These are phyloP conservation scores for Aptenodytes patagonicus DNA, from an alignment of 2,113 vertebrate genomes.

Conservation along the genomic window DNA sequence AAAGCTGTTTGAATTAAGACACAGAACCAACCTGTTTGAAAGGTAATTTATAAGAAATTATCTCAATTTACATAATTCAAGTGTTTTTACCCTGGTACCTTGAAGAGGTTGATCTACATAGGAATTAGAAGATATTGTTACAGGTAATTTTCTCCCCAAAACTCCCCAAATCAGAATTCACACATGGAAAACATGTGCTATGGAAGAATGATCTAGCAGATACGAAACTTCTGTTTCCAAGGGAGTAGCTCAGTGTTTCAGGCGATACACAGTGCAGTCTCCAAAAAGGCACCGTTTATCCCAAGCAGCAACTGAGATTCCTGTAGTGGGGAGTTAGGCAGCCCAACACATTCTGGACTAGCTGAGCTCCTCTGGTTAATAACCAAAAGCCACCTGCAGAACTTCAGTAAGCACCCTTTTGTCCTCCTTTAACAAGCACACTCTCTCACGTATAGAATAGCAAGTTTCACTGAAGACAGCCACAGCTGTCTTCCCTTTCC, in stretches of 20 bases:
- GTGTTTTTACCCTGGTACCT: slow-evolving; percentile 19
- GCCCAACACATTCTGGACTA: slow-evolving; percentile 68
- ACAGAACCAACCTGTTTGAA: slow-evolving; percentile 46
- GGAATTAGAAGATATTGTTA: slow-evolving; percentile 38
- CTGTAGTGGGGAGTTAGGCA: slow-evolving; percentile 63
- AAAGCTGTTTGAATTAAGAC: slow-evolving; percentile 62
- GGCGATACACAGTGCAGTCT: neutral
- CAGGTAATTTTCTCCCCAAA: neutral
- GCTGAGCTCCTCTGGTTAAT: slow-evolving; percentile 71
- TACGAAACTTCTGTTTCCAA: slow-evolving; percentile 50
- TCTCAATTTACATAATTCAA: slow-evolving; percentile 51
- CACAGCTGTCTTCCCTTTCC: slow-evolving; percentile 80
- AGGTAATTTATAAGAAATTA: slow-evolving; percentile 54
- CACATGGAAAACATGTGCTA: neutral
- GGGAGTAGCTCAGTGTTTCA: neutral
- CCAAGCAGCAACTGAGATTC: slow-evolving; percentile 36
- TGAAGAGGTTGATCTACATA: slow-evolving; percentile 37
- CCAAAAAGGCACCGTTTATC: slow-evolving; percentile 20
- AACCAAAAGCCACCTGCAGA: slow-evolving; percentile 81
- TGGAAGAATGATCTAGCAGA: slow-evolving; percentile 15
- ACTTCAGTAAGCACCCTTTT: slow-evolving; percentile 75
- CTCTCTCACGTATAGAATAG: slow-evolving; percentile 71
- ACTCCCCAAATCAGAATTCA: neutral
- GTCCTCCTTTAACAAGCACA: slow-evolving; percentile 61
- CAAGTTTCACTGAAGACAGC: slow-evolving; percentile 76